Conservation (phyloP, 1,140 invertebrate genomes). For the Drosophila nasuta region DNA sequence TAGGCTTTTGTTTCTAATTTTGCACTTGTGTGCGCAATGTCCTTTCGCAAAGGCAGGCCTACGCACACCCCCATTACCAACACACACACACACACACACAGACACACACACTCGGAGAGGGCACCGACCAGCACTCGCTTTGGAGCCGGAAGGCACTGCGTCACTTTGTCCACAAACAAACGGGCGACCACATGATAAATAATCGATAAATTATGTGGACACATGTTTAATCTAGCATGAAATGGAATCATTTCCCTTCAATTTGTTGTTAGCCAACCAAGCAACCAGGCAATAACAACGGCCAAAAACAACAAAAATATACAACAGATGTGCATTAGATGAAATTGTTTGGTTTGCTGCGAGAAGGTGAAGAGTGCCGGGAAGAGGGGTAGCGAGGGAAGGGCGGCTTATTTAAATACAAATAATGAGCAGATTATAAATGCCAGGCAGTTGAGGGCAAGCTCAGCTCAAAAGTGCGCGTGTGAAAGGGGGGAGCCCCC, state of each 20-base stretch:
- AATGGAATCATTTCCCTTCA: constrained; percentile 84
- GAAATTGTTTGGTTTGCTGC: background rate
- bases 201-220: constrained; percentile 85
- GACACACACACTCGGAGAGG: background rate
- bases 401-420: constrained; percentile 72
- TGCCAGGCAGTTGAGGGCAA: constrained; percentile 9
- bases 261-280: constrained; percentile 78
- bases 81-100: background rate
- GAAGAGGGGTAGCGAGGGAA: constrained; percentile 4
- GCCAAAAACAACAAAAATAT: constrained; percentile 48
- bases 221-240: constrained; percentile 84
- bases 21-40: constrained; percentile 78
- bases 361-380: too few relatives aligned
- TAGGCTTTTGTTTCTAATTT: constrained; percentile 79
- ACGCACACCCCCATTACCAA: constrained; percentile 27
- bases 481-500: background rate
- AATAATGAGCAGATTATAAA: constrained; percentile 79
- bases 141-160: constrained; percentile 50
- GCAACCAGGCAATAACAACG: constrained; percentile 51
- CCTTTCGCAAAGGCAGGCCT: constrained; percentile 62
- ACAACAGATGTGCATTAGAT: constrained; percentile 68
- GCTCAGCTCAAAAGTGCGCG: constrained; percentile 1
- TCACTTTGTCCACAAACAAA: constrained; percentile 65
- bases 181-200: constrained; percentile 79
- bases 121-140: background rate